Evolutionary conservation across 2,888 invertebrate species (phyloP), one percentile per base, ranked within the genome.

Genomic region (Hirtodrosophila trivittata): DNA sequence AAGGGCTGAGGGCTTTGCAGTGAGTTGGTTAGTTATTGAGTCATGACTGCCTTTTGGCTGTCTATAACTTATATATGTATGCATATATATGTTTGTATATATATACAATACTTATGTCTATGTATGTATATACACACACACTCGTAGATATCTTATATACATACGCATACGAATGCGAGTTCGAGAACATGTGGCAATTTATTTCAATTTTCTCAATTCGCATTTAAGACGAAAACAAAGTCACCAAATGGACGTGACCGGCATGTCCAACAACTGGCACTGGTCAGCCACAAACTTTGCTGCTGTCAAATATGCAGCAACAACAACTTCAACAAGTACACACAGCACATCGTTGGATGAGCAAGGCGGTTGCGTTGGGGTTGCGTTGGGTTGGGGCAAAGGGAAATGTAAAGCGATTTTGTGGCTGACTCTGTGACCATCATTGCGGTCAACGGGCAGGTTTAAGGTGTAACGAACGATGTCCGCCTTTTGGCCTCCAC

Each of bases 201-300:
- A 74, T 85, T 76, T 86, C 83, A 82, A 85, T 86, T 86, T 80
- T 82, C 86, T 77, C 82, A 81, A 77, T 86, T 86, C 80, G 71
- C 66, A 77, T 85, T 85, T 85, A 85, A 84, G 80, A 82, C 87
- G 80, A 81, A 77, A 87, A 82, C 70, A 80, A 82, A 72, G 77
- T 80, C 69, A 87, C 73, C 70, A 58, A 76, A 50, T 25, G 70
- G 70, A 87, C 86, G 86, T 88, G 88, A 83, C 66, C 64, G 39
- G 75, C 78, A 83, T 86, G 60, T 43, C 47, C 58, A 59, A 56
- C 69, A 47, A 50, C 69, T 77, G 75, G 52, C 77, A 77, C 56
- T 73, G 84, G 66, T 49, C 69, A 77, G 86, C 71, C 86, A 42
- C 86, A 77, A 85, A 66, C 86, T 77, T 78, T 85, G 38, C 55